Percentiles rank a stretch among this genome's conserved stretches.
These are phyloP conservation scores for Diabrotica undecimpunctata DNA, from an alignment of 1,140 invertebrate genomes.

Conservation along the genomic window DNA sequence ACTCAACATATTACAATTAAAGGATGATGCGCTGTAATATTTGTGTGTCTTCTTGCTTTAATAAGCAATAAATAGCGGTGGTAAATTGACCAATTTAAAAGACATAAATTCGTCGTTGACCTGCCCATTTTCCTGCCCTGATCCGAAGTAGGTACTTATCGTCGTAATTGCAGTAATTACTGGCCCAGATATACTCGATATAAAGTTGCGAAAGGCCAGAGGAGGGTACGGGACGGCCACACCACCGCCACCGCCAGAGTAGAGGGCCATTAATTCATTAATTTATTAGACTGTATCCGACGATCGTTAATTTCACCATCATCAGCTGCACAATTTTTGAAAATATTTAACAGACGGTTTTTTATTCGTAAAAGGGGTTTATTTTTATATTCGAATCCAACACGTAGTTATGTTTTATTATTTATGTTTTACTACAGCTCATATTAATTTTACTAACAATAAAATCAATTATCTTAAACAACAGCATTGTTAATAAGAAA, in stretches of 20 bases:
- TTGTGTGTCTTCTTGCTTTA: background rate
- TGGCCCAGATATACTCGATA: background rate
- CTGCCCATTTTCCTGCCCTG: background rate
- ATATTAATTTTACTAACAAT: no score
- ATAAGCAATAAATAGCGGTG: background rate
- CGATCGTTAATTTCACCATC: background rate
- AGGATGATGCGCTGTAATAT: no score
- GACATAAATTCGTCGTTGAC: background rate
- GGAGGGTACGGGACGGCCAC: background rate
- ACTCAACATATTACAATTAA: no score
- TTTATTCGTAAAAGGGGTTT: no score
- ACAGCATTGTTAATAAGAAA: no score
- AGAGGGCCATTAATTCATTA: slow-evolving; percentile 1
- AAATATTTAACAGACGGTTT: background rate
- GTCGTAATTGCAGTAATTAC: background rate
- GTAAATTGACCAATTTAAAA: background rate
- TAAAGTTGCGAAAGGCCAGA: background rate
- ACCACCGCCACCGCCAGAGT: no score
- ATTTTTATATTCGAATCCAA: no score
- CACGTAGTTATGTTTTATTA: no score
- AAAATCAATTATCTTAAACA: no score
- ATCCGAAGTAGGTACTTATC: background rate
- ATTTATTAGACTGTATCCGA: background rate
- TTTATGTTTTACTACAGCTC: no score
- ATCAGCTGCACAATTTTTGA: background rate